These are phyloP conservation scores for Sthenelais limicola DNA, from an alignment of 2,888 invertebrate genomes.

Conservation along the genomic window DNA sequence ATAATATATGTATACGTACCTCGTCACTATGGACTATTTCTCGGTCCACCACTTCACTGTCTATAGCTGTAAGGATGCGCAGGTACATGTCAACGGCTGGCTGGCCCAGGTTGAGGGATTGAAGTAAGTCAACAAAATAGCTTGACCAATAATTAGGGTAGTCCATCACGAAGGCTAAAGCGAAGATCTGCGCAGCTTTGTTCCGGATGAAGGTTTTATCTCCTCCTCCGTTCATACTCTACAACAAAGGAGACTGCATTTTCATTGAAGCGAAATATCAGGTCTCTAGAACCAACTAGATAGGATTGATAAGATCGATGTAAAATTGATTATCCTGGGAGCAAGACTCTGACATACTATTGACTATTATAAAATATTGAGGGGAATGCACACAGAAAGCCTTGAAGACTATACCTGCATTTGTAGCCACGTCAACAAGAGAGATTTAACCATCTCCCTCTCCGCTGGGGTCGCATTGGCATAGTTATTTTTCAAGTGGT, in stretches of 20 bases:
- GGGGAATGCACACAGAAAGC: no score
- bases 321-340: no score
- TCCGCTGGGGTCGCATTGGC: conserved; percentile 57
- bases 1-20: no score
- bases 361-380: no score
- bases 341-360: no score
- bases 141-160: conserved; percentile 74
- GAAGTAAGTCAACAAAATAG: conserved; percentile 75
- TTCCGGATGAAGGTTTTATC: conserved; percentile 74
- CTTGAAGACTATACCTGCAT: no score
- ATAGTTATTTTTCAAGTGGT: conserved; percentile 72
- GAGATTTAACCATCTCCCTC: conserved; percentile 68
- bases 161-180: conserved; percentile 75
- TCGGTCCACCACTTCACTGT: conserved; percentile 75
- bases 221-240: no score
- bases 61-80: conserved; percentile 74
- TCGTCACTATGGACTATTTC: conserved; percentile 67
- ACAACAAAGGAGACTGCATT: no score
- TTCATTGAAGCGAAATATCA: no score
- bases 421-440: conserved; percentile 72
- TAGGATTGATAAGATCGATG: no score
- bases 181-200: conserved; percentile 76
- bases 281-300: no score
- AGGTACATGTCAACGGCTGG: conserved; percentile 75
- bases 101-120: conserved; percentile 64